Evolutionary conservation across 1,140 invertebrate genomes (phyloP).

Genomic region (Pemphigus obesinymphae): DNA sequence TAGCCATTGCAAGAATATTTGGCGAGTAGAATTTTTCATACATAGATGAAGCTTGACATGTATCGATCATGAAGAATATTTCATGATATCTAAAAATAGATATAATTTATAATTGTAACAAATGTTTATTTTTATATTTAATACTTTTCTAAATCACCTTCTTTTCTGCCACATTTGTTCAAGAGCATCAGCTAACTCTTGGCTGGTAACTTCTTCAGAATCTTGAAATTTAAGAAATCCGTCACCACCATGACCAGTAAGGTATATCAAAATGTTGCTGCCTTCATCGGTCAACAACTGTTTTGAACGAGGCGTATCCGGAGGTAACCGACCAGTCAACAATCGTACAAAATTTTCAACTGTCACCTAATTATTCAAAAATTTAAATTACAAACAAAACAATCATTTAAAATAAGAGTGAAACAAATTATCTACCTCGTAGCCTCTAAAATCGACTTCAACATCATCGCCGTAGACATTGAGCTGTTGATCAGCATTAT

Average conservation of each 20-base stretch:
- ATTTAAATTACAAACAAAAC: constrained; percentile 20
- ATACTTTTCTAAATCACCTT: constrained; percentile 56
- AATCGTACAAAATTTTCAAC: constrained; percentile 98
- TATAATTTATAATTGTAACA: too few relatives aligned
- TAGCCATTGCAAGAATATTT: constrained; percentile 94
- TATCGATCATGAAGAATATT: constrained; percentile 98
- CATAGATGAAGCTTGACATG: constrained; percentile 98
- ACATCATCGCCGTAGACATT: constrained; percentile 99
- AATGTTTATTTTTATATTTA: too few relatives aligned
- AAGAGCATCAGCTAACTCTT: constrained; percentile 95
- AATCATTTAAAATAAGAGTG: not conserved
- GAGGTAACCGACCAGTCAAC: constrained; percentile 83
- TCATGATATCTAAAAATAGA: constrained; percentile 81
- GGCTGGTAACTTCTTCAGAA: constrained; percentile 97
- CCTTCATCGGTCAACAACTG: constrained; percentile 92
- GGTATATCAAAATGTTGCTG: constrained; percentile 95
- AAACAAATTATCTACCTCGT: constrained; percentile 64
- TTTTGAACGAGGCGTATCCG: constrained; percentile 77
- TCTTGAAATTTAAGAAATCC: constrained; percentile 99
- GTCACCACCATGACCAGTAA: constrained; percentile 97
- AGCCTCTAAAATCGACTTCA: constrained; percentile 98
- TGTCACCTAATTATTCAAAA: constrained; percentile 64
- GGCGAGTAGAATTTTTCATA: constrained; percentile 97
- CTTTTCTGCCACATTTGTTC: constrained; percentile 99
- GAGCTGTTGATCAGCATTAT: constrained; percentile 95